Evolutionary conservation across 37 sponge, comb jelly and placozoan species (phyloP), one percentile per base, ranked within the genome.

Genomic region (Dysidea cf. avara): DNA sequence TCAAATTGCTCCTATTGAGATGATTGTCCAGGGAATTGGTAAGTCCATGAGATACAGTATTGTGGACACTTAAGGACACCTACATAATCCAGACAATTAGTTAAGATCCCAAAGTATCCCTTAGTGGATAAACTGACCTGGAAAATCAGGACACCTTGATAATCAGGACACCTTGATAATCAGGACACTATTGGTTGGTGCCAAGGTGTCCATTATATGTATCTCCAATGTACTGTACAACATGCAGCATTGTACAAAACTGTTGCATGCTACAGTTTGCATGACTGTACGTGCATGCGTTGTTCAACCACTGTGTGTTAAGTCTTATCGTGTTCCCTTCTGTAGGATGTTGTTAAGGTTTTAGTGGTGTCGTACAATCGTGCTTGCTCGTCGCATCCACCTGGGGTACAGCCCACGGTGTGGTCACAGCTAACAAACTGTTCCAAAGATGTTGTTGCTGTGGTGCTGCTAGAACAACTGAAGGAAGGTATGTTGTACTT

Each of bases 401-500:
- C 66, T 7, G 40, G 0, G 14, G 73, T 74, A 74, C 16, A 2
- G 21, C 26, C 16, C 29, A 68, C 56, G 7, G 29, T 56, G 29
- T 81, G 82, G 82, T 47, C 37, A 9, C 1, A 20, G 20, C 46
- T 81, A 20, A 56, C 53, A 37, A 32, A 6, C 3, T 53, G 26
- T 14, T 58, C 66, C 25, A 55, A 54, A 33, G 60, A 73, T 26
- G 36, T 47, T 0, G n/a, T 48, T 56, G 60, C 46, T 21, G 54
- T 28, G 14, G 53, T 73, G 58, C 17, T 56, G 0, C 35, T 81
- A 7, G 61, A 81, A 25, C 58, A 72, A 1, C 74, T 81, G 21
- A 48, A 74, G 16, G 73, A 81, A 66, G 82, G 82, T 81, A 53
- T 26, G 55, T 20, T 38, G 33, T 33, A 31, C 21, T 14, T 35